Evolutionary conservation across 2,888 invertebrate genomes (phyloP), one percentile per base, ranked within the genome.

Genomic region (Nasonia oneida): DNA sequence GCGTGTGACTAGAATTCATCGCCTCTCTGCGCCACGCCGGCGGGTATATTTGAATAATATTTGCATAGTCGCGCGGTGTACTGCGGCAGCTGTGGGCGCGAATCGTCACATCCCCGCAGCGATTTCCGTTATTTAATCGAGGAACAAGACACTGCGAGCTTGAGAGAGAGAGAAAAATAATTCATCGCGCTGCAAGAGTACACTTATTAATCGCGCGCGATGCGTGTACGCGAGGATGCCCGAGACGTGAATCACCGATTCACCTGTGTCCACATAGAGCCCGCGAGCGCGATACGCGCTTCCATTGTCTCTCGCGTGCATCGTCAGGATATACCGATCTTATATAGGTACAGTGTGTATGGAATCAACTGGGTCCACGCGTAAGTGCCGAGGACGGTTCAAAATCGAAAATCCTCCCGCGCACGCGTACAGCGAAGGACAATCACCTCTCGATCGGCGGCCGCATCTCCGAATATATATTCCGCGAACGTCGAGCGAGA

Each of bases 21-120:
- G n/a, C 6, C n/a, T n/a, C 74, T 23, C 23, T 14, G 2, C n/a
- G 10, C n/a, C 10, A 2, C 39, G 0, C 4, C 57, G n/a, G n/a
- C 57, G 18, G 23, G 74, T 3, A 6, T 74, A 6, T 74, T 74
- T 74, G 47, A 74, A 74, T 74, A 74, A 74, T 74, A n/a, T 23
- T 42, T 73, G 23, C 39, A 39, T 18, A 42, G 23, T n/a, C 47
- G 23, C 23, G 23, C 23, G 42, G 8, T n/a, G 33, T 67, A 8
- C 15, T n/a, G 5, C 23, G 0, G 29, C 29, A 29, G 29, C 23
- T 73, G 47, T 73, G 23, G 47, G 47, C 47, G 12, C 1, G 47
- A 47, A 47, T 47, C 2, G 47, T 12, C 12, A 47, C 12, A 37
- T 37, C 37, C 10, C 33, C 29, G 29, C 29, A 12, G 12, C 67